These are phyloP conservation scores for Scyliorhinus canicula DNA, from an alignment of 2,797 vertebrate genomes.

Conservation along the genomic window DNA sequence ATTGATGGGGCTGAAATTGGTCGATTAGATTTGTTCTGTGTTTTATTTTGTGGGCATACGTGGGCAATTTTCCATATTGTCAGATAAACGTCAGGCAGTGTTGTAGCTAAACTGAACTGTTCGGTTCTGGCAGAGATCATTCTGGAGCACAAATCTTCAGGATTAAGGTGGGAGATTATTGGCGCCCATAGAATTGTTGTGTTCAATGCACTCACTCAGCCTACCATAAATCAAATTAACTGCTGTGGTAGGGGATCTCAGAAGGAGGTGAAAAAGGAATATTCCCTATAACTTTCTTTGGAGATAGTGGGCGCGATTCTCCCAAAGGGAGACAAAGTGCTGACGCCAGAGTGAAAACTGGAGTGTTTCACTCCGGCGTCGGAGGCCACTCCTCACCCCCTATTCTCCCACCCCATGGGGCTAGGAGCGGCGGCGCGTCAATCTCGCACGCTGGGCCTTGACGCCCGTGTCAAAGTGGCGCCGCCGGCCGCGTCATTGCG, in stretches of 20 bases:
- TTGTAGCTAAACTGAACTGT: not conserved
- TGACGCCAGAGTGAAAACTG: too few relatives aligned
- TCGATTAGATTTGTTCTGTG: too few relatives aligned
- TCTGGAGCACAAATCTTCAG: not conserved
- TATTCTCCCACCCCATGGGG: too few relatives aligned
- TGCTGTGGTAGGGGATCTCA: not conserved
- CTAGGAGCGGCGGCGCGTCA: too few relatives aligned
- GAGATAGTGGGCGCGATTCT: too few relatives aligned
- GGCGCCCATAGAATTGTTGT: not conserved
- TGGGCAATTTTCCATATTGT: not conserved
- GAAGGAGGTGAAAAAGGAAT: not conserved
- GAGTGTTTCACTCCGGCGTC: too few relatives aligned
- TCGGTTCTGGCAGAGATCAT: not conserved
- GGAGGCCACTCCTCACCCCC: too few relatives aligned
- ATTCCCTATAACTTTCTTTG: not conserved
- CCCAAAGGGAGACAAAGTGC: too few relatives aligned
- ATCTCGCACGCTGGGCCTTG: too few relatives aligned
- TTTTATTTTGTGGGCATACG: not conserved
- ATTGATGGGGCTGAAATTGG: not conserved
- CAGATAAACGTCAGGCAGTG: not conserved
- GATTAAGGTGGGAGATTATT: not conserved
- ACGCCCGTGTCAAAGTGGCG: too few relatives aligned
- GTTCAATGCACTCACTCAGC: not conserved
- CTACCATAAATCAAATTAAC: not conserved
- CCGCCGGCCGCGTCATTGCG: too few relatives aligned